Evolutionary conservation across 2,797 vertebrate genomes (phyloP).

Genomic region (Menidia menidia): DNA sequence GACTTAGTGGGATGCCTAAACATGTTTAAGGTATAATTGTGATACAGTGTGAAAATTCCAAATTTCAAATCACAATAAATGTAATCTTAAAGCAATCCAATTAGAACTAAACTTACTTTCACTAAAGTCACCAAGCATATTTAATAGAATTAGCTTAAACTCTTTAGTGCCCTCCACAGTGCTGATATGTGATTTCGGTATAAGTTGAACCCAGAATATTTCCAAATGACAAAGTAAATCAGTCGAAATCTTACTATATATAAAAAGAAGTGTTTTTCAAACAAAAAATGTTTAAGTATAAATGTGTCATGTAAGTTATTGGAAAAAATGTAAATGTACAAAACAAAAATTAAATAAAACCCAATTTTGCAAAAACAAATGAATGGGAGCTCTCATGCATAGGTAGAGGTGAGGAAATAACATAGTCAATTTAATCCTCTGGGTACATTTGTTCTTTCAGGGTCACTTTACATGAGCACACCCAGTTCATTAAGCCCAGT

Average conservation of each 20-base stretch:
- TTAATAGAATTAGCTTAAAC: slow-evolving; percentile 39
- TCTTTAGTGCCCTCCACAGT: slow-evolving; percentile 2
- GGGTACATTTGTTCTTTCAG: slow-evolving; percentile 64
- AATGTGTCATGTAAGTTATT: background rate
- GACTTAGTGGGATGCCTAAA: slow-evolving; percentile 50
- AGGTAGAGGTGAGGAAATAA: slow-evolving; percentile 36
- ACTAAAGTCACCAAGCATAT: slow-evolving; percentile 26
- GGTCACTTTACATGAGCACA: slow-evolving; percentile 51
- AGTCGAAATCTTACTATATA: background rate
- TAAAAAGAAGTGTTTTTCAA: background rate
- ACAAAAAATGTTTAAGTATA: background rate
- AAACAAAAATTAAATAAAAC: slow-evolving; percentile 33
- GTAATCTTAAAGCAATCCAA: too few species aligned
- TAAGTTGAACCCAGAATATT: slow-evolving; percentile 6
- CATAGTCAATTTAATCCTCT: slow-evolving; percentile 50
- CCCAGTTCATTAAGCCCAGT: slow-evolving; percentile 48
- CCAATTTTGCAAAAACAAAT: slow-evolving; percentile 48
- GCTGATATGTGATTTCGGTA: slow-evolving; percentile 20
- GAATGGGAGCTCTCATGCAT: slow-evolving; percentile 74
- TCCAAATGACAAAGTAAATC: slow-evolving; percentile 3
- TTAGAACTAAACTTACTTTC: background rate
- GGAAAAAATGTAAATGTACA: too few species aligned
- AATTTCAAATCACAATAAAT: too few species aligned
- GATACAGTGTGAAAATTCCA: slow-evolving; percentile 1
- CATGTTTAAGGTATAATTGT: slow-evolving; percentile 6